Evolutionary conservation across 2,797 vertebrate genomes (phyloP).

Genomic region (Potorous gilbertii): DNA sequence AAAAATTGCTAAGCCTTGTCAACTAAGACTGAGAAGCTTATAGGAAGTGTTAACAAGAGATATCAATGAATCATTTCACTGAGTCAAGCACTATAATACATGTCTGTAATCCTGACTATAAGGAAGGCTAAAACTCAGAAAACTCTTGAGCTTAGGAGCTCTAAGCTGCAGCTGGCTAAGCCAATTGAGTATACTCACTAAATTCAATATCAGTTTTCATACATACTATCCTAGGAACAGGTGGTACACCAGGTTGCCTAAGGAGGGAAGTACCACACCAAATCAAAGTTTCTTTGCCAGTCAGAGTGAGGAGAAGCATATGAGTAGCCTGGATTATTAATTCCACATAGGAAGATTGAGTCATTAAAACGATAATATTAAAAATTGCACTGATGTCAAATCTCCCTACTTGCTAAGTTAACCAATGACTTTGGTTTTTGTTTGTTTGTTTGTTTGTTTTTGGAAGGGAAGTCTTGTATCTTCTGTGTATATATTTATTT

Average conservation of each 20-base stretch:
- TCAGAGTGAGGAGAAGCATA: neutral
- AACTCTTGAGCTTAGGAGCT: neutral
- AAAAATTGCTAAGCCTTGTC: slow-evolving; percentile 22
- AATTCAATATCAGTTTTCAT: neutral
- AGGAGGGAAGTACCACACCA: neutral
- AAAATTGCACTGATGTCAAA: neutral
- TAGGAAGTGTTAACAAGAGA: slow-evolving; percentile 10
- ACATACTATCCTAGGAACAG: neutral
- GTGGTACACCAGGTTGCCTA: neutral
- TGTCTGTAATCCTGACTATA: neutral
- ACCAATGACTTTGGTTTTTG: neutral
- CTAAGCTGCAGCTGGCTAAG: neutral
- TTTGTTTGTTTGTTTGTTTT: neutral
- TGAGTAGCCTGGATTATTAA: neutral
- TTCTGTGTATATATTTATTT: neutral
- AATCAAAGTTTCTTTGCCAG: neutral
- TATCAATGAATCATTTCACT: neutral
- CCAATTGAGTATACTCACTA: neutral
- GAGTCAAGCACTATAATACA: neutral
- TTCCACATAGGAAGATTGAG: neutral
- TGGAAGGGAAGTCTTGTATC: neutral
- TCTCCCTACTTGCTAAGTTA: neutral
- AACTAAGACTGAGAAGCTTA: slow-evolving; percentile 22
- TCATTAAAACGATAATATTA: neutral
- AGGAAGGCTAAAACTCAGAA: neutral